phyloP scores from a whole-genome alignment of 2,888 invertebrate species.

The Quadriops clusia region DNA sequence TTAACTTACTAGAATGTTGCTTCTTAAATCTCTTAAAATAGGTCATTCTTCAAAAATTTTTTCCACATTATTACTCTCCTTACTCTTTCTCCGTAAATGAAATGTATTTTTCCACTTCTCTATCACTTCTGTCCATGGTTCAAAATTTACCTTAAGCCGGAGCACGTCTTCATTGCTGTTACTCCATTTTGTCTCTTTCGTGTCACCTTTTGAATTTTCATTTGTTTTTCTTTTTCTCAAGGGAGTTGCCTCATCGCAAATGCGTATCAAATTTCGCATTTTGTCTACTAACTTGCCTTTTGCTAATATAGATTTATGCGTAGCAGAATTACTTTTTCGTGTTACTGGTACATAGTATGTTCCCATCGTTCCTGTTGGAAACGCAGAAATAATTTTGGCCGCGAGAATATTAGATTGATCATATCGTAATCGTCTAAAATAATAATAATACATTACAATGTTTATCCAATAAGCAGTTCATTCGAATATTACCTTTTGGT shows the following conservation, averaged over 20 bases:
- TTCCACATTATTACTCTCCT: too few species aligned
- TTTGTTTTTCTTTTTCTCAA: conserved; percentile 6
- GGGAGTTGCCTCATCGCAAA: conserved; percentile 8
- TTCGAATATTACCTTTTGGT: conserved; percentile 9
- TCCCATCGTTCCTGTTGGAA: conserved; percentile 9
- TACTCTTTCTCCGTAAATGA: too few species aligned
- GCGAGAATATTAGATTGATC: conserved; percentile 10
- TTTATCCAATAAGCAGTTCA: too few species aligned
- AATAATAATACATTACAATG: background rate
- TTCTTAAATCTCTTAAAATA: too few species aligned
- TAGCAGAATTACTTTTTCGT: conserved; percentile 10
- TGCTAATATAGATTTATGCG: conserved; percentile 9
- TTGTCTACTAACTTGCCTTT: conserved; percentile 15
- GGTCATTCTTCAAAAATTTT: too few species aligned
- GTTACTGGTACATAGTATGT: conserved; percentile 14
- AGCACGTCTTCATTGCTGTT: background rate
- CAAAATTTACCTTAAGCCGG: conserved; percentile 9
- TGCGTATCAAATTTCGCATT: conserved; percentile 10
- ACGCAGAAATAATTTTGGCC: conserved; percentile 10
- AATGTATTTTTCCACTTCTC: too few species aligned
- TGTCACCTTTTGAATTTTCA: background rate
- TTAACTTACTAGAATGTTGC: too few species aligned
- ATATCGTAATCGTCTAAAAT: conserved; percentile 10
- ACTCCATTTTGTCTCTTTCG: background rate
- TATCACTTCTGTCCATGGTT: conserved; percentile 12